Evolutionary conservation across 1,140 invertebrate species (phyloP).

Genomic region (Zaprionus africanus): DNA sequence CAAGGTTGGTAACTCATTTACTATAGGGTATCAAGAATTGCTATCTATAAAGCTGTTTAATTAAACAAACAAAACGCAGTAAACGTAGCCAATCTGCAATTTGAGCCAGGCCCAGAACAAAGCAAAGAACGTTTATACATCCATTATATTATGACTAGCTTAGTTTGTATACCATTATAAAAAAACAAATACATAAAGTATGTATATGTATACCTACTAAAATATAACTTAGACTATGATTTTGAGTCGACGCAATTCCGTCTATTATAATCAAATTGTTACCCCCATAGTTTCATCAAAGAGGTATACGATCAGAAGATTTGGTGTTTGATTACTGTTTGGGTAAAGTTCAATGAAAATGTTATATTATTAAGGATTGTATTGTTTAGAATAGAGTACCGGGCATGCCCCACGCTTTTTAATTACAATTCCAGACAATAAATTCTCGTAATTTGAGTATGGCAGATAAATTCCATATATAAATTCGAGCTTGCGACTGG

Average conservation of each 20-base stretch:
- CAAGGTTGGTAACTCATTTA: not conserved
- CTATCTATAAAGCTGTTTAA: slow-evolving; percentile 64
- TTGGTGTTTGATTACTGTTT: not conserved
- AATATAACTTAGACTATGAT: not conserved
- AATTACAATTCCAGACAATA: not conserved
- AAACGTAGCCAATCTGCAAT: slow-evolving; percentile 55
- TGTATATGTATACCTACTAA: not conserved
- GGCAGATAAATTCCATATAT: not conserved
- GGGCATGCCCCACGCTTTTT: not conserved
- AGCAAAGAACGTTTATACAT: slow-evolving; percentile 24
- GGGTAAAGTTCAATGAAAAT: not conserved
- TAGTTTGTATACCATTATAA: not conserved
- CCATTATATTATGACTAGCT: slow-evolving; percentile 9
- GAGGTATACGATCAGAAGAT: not conserved
- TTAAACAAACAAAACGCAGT: slow-evolving; percentile 43
- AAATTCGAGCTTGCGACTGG: not conserved
- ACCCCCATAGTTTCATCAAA: not conserved
- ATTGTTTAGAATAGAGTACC: not conserved
- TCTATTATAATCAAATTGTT: not conserved
- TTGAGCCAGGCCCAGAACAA: slow-evolving; percentile 27
- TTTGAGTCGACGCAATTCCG: not conserved
- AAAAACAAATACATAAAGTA: slow-evolving; percentile 1
- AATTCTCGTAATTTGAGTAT: slow-evolving; percentile 8
- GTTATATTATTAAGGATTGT: not conserved
- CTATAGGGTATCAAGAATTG: slow-evolving; percentile 16